Evolutionary conservation across 2,888 invertebrate genomes (phyloP).

Genomic region (Idaea biselata): DNA sequence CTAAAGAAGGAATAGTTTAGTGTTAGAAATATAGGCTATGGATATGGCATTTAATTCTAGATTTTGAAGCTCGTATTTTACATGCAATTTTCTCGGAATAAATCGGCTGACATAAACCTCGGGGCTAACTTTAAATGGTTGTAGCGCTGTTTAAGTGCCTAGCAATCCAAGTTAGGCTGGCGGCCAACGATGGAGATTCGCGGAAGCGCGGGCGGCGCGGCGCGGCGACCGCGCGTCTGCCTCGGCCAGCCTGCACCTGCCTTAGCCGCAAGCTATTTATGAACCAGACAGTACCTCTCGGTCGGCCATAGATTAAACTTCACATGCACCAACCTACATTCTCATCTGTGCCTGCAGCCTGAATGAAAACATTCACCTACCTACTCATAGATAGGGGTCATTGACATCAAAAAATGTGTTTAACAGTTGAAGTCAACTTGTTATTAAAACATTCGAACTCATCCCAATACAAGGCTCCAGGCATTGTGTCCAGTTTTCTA

Average conservation of each 20-base stretch:
- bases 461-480: not conserved
- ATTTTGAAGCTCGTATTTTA: conserved; percentile 21
- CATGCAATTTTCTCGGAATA: conserved; percentile 22
- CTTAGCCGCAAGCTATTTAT: conserved; percentile 70
- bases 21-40: not conserved
- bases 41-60: conserved; percentile 18
- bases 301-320: conserved; percentile 55
- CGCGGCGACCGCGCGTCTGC: conserved; percentile 63
- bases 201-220: conserved; percentile 73
- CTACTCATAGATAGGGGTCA: conserved; percentile 13
- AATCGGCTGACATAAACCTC: conserved; percentile 23
- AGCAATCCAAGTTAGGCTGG: conserved; percentile 26
- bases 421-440: not conserved
- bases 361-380: conserved; percentile 18
- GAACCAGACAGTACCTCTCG: conserved; percentile 65
- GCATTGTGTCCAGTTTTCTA: conserved; percentile 10
- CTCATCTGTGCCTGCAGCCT: conserved; percentile 17
- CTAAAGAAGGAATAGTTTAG: conserved; percentile 14
- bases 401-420: not conserved
- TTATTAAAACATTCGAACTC: conserved; percentile 3
- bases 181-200: conserved; percentile 48
- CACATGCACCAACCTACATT: conserved; percentile 30
- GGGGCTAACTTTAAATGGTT: conserved; percentile 23
- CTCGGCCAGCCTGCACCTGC: conserved; percentile 54
- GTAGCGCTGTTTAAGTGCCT: conserved; percentile 17